Conservation (phyloP, 1,140 invertebrate species). For the Chironomus tepperi region DNA sequence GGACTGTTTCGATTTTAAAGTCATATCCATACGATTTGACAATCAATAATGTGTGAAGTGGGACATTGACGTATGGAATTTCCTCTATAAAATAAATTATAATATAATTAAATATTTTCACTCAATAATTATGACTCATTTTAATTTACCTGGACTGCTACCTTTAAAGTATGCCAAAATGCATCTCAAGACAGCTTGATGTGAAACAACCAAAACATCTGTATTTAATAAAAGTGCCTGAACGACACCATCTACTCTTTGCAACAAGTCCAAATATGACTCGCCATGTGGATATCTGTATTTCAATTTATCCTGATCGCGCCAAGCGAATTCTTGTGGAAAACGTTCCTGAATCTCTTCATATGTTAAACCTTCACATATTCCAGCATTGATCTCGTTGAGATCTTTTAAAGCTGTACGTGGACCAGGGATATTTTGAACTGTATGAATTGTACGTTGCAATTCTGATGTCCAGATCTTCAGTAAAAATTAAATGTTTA, state of each 20-base stretch:
- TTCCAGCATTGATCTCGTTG: conserved; percentile 88
- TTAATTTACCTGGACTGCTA: conserved; percentile 55
- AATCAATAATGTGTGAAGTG: conserved; percentile 84
- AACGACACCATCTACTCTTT: conserved; percentile 69
- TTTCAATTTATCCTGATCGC: conserved; percentile 84
- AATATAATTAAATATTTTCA: conserved; percentile 25
- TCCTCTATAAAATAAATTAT: conserved; percentile 53
- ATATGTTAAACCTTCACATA: conserved; percentile 87
- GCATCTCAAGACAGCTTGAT: conserved; percentile 87
- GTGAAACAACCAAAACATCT: conserved; percentile 79
- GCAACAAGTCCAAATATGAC: conserved; percentile 80
- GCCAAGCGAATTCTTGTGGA: conserved; percentile 82
- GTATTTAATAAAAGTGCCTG: conserved; percentile 72
- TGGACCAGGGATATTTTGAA: conserved; percentile 65
- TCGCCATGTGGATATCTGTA: conserved; percentile 91
- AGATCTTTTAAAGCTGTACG: conserved; percentile 69
- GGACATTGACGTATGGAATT: conserved; percentile 83
- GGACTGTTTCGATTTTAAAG: conserved; percentile 71
- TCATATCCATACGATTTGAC: conserved; percentile 73
- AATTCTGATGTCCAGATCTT: conserved; percentile 84
- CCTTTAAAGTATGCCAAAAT: conserved; percentile 85
- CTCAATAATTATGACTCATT: conserved; percentile 22
- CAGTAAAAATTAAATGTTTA: conserved; percentile 36
- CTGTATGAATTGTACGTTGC: conserved; percentile 79
- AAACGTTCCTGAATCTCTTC: conserved; percentile 86